Conservation (phyloP, 2,797 vertebrate species). For the Huso huso region DNA sequence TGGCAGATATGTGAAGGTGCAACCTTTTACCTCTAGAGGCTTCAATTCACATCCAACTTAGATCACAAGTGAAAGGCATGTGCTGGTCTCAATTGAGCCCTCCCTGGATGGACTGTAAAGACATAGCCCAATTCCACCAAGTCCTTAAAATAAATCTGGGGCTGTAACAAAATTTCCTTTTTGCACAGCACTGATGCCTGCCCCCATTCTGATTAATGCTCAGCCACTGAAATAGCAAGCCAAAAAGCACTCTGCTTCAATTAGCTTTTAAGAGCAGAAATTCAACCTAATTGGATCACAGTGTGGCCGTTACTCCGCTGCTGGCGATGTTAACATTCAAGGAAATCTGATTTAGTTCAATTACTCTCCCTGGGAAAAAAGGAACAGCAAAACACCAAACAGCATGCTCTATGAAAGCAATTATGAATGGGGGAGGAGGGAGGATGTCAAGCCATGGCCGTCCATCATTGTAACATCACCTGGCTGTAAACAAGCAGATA, state of each 20-base stretch:
- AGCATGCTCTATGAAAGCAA: slow-evolving; percentile 17
- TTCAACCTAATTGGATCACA: slow-evolving; percentile 44
- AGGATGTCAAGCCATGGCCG: not conserved
- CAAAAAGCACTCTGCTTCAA: slow-evolving; percentile 35
- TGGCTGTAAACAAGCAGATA: not conserved
- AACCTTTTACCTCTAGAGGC: too few relatives aligned
- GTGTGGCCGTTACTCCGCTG: slow-evolving; percentile 20
- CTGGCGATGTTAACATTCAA: slow-evolving; percentile 26
- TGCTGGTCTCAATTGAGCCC: too few relatives aligned
- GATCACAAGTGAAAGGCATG: too few relatives aligned
- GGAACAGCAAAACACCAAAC: not conserved
- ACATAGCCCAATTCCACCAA: too few relatives aligned
- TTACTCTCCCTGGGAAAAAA: slow-evolving; percentile 14
- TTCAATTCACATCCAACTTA: too few relatives aligned
- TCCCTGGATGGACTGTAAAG: too few relatives aligned
- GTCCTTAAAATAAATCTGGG: not conserved
- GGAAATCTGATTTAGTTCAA: slow-evolving; percentile 35
- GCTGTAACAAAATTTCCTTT: not conserved
- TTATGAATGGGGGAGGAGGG: slow-evolving; percentile 1
- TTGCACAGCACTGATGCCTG: not conserved
- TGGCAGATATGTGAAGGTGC: too few relatives aligned
- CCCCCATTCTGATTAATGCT: slow-evolving; percentile 8
- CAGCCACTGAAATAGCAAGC: slow-evolving; percentile 26
- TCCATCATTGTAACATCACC: too few relatives aligned
- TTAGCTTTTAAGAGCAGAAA: slow-evolving; percentile 45